These are phyloP conservation scores for Sebastes steindachneri DNA, from an alignment of 2,797 vertebrate genomes.

Conservation along the genomic window DNA sequence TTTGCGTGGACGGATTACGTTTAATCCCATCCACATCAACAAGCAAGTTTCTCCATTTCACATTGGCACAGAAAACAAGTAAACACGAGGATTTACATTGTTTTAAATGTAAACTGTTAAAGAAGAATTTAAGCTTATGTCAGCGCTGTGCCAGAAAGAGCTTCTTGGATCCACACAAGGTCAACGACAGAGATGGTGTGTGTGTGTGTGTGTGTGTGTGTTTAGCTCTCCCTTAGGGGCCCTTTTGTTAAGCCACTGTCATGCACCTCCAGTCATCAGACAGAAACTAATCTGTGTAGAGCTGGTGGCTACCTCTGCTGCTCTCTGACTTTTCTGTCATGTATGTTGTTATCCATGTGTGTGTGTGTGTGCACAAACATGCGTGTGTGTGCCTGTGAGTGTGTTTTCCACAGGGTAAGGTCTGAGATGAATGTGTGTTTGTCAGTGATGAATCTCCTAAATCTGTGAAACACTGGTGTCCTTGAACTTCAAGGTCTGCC, in stretches of 20 bases:
- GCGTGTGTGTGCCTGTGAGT: background rate
- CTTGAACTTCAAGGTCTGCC: conserved; percentile 81
- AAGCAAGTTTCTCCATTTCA: conserved; percentile 17
- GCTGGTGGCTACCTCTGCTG: conserved; percentile 28
- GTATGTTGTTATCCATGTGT: background rate
- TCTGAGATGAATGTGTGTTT: conserved; percentile 70
- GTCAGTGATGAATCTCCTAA: conserved; percentile 81
- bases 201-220: conserved; percentile 19
- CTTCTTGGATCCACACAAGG: conserved; percentile 27
- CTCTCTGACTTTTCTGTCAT: conserved; percentile 18
- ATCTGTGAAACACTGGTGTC: conserved; percentile 77
- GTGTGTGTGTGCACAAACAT: background rate
- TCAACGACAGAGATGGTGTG: conserved; percentile 29
- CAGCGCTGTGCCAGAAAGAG: background rate
- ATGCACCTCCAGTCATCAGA: conserved; percentile 27
- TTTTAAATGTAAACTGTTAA: conserved; percentile 30
- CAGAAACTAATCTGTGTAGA: conserved; percentile 29
- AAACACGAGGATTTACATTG: conserved; percentile 35
- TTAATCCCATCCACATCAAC: conserved; percentile 27
- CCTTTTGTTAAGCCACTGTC: conserved; percentile 24
- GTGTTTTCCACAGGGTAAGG: conserved; percentile 52
- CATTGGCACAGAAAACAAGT: background rate
- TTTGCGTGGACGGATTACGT: conserved; percentile 32
- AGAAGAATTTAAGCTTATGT: conserved; percentile 5
- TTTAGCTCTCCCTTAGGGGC: conserved; percentile 4